Base-by-base conservation (phyloP, 2,797 vertebrate genomes). In the Eutrigla gurnardus region DNA sequence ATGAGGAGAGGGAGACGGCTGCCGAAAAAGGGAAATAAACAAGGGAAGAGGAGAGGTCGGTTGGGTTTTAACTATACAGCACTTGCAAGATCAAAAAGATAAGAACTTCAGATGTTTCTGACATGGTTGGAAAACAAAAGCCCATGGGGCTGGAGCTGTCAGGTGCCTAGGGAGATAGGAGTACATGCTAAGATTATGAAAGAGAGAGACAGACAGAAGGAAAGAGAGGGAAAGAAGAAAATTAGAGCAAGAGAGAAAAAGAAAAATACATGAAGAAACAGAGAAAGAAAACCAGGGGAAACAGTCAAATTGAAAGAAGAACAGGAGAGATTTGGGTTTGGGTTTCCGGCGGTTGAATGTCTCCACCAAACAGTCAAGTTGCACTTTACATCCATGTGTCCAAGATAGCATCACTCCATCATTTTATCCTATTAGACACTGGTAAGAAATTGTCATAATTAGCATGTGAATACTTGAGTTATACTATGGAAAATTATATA, bases 31-130 rank as follows among this genome's bases (percentile, higher is more conserved):
- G 63, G 53, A 78, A 77, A 73, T 54, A 74, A 79, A 71, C 33
- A 77, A 13, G 37, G 45, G 18, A 53, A 76, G 59, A 60, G 33
- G 43, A 75, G 33, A 37, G 45, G 73, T 47, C 53, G 50, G 60
- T 11, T 70, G 70, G 37, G 15, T 71, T 81, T 67, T 18, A 77
- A 70, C 69, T 64, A 49, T 43, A 70, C 18, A 77, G 65, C 46
- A 69, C 15, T 60, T 37, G 17, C 33, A 65, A 76, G 73, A 88
- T 89, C 80, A 90, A 81, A 89, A 86, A 76, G 39, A 86, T 63
- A 40, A 25, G 36, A 65, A 70, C 76, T 68, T 86, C 57, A 79
- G 70, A 88, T 77, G 77, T 77, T 72, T 79, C 71, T 84, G 80
- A 83, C 61, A 55, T 5, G 39, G 52, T 1, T 65, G 50, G 45